Conservation (phyloP, 2,888 invertebrate species). For the Acrobasis repandana region DNA sequence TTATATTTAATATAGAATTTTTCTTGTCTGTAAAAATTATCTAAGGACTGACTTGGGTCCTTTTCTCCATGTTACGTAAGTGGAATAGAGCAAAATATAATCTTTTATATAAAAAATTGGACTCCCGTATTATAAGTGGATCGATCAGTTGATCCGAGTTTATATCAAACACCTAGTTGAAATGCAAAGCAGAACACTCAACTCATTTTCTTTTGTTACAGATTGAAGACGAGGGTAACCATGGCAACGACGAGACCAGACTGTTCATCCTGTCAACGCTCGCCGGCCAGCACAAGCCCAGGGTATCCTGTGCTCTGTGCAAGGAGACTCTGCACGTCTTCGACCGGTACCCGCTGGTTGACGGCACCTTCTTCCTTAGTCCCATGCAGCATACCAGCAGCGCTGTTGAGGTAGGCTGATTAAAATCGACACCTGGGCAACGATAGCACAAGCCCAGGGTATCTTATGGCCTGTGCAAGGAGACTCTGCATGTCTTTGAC, state of each 20-base stretch:
- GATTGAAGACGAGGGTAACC: constrained; percentile 99
- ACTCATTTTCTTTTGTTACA: constrained; percentile 56
- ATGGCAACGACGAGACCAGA: constrained; percentile 98
- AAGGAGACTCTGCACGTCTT: constrained; percentile 95
- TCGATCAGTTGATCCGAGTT: too few relatives aligned
- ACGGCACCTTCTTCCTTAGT: constrained; percentile 98
- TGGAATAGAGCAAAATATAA: too few relatives aligned
- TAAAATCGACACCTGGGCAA: neutral
- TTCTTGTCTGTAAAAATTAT: too few relatives aligned
- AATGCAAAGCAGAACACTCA: too few relatives aligned
- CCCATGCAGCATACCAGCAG: constrained; percentile 94
- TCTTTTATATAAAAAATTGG: too few relatives aligned
- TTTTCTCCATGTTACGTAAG: too few relatives aligned
- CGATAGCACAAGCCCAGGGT: constrained; percentile 92
- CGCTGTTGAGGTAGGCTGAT: constrained; percentile 89
- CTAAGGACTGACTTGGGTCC: too few relatives aligned
- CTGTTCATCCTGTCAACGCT: constrained; percentile 97
- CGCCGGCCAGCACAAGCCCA: constrained; percentile 94
- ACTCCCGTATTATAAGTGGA: too few relatives aligned
- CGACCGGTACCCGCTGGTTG: constrained; percentile 98
- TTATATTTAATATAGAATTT: too few relatives aligned
- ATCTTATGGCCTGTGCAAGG: constrained; percentile 94
- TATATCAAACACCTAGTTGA: too few relatives aligned
- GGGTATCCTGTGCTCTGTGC: constrained; percentile 94
- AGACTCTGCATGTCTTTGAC: constrained; percentile 96